Evolutionary conservation across 2,113 vertebrate genomes (phyloP).

Genomic region (Syngnathus floridae): DNA sequence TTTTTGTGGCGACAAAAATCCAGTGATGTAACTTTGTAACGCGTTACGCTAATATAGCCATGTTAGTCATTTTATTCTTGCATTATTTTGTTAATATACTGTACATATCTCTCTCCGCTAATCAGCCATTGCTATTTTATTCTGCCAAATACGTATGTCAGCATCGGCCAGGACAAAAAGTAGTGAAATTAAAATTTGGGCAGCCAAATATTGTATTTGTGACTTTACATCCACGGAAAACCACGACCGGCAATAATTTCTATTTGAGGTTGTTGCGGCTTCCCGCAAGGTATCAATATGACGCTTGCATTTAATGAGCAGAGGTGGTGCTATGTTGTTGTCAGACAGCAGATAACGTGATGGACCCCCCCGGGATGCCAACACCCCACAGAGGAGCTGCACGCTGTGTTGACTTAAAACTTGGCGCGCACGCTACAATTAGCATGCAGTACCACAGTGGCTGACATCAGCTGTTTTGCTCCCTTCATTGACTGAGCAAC

Average conservation of each 20-base stretch:
- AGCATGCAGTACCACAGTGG: neutral
- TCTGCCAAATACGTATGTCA: no score
- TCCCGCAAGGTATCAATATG: neutral
- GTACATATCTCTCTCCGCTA: no score
- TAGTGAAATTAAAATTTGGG: no score
- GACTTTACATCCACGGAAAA: neutral
- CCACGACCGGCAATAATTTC: neutral
- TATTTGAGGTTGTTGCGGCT: neutral
- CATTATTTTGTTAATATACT: no score
- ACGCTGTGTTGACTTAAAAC: neutral
- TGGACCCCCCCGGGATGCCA: neutral
- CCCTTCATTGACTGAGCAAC: neutral
- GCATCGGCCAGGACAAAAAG: no score
- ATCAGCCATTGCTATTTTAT: no score
- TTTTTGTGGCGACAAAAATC: no score
- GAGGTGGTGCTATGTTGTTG: slow-evolving; percentile 1
- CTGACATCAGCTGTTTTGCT: neutral
- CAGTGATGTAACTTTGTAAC: no score
- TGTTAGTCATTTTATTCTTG: no score
- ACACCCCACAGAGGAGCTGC: neutral
- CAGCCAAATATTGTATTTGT: neutral
- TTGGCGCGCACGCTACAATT: neutral
- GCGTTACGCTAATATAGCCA: no score
- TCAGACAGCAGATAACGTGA: neutral
- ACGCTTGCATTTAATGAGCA: neutral